Evolutionary conservation across 2,888 invertebrate genomes (phyloP).

Genomic region (Euzetes globulus): DNA sequence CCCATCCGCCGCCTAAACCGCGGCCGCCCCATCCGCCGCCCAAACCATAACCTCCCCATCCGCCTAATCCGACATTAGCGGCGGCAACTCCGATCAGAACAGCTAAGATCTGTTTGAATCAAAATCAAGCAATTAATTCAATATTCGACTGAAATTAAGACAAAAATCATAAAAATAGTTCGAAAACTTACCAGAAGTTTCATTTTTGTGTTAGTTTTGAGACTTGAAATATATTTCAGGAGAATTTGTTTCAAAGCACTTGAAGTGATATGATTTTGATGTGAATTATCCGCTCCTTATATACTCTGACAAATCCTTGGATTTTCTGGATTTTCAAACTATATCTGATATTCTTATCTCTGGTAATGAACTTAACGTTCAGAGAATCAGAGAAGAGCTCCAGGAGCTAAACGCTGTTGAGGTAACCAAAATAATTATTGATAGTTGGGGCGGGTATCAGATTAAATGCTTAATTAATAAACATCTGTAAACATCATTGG

Average conservation of each 20-base stretch:
- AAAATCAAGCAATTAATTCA: background rate
- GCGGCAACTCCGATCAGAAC: background rate
- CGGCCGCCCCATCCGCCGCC: background rate
- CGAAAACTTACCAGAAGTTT: conserved; percentile 5
- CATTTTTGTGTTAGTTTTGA: background rate
- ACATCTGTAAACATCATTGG: background rate
- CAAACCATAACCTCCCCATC: background rate
- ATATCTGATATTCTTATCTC: background rate
- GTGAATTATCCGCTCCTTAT: background rate
- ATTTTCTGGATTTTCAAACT: background rate
- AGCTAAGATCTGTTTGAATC: background rate
- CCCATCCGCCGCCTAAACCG: too few species aligned
- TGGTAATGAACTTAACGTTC: conserved; percentile 6
- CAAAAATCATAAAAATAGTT: background rate
- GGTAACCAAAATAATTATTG: background rate
- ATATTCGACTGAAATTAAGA: background rate
- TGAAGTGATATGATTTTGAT: background rate
- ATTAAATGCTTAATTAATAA: background rate
- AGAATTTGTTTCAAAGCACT: background rate
- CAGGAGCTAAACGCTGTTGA: background rate
- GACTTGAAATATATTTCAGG: background rate
- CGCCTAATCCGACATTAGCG: background rate
- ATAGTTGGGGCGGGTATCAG: background rate
- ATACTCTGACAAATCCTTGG: background rate
- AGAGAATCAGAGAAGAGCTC: background rate